phyloP scores from a whole-genome alignment of 2,888 invertebrate species.

The Tricholauxania praeusta region DNA sequence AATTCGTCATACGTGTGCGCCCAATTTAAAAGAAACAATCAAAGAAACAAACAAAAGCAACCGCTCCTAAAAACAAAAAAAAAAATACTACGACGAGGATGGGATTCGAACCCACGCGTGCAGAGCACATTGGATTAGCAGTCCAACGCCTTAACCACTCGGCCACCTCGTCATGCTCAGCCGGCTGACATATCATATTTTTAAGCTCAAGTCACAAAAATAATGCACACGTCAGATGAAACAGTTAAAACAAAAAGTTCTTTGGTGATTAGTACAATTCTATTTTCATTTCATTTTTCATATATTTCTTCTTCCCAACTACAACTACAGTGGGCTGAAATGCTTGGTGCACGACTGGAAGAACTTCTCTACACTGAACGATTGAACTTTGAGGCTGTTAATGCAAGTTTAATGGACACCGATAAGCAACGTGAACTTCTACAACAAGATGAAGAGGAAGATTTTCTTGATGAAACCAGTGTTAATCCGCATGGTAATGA shows the following conservation, averaged over 20 bases:
- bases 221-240: conserved; percentile 6
- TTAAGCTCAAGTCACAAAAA: neutral
- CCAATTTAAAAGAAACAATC: neutral
- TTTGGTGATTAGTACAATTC: neutral
- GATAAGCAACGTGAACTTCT: conserved; percentile 79
- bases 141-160: conserved; percentile 90
- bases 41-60: neutral
- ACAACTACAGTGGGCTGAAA: conserved; percentile 68
- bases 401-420: conserved; percentile 78
- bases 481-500: conserved; percentile 79
- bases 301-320: neutral
- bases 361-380: conserved; percentile 89
- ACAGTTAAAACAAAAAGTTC: conserved; percentile 15
- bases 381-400: conserved; percentile 76
- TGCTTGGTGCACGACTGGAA: conserved; percentile 89
- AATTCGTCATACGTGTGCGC: no score
- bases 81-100: conserved; percentile 75
- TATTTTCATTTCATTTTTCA: neutral
- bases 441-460: conserved; percentile 93
- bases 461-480: conserved; percentile 84
- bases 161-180: conserved; percentile 80
- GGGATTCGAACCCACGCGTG: conserved; percentile 91
- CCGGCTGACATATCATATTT: neutral
- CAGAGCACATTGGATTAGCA: conserved; percentile 90
- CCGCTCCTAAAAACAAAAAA: conserved; percentile 29